A percentile compares a stretch with the other conserved stretches of the same genome.
Conservation (phyloP, 2,797 vertebrate genomes). For the Hyperoplus lanceolatus region DNA sequence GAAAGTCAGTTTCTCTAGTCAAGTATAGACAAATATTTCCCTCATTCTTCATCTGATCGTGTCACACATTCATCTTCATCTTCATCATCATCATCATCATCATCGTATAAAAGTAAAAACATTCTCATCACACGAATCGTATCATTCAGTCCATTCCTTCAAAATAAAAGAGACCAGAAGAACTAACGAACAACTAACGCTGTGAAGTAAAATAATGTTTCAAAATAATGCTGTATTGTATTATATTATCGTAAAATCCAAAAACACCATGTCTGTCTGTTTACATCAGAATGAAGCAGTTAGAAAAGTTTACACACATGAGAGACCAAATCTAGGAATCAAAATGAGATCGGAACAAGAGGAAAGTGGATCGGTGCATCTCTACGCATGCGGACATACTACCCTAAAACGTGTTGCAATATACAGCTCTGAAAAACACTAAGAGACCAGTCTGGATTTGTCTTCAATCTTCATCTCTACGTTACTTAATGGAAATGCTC, state of each 20-base stretch:
- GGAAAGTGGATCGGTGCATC: too few relatives aligned
- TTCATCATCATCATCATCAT: background rate
- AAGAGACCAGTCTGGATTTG: too few relatives aligned
- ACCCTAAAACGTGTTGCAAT: too few relatives aligned
- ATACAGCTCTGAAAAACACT: too few relatives aligned
- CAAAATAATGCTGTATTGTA: background rate
- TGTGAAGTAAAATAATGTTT: background rate
- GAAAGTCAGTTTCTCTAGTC: background rate
- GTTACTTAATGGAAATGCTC: too few relatives aligned
- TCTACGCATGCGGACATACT: too few relatives aligned
- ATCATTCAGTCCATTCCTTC: background rate
- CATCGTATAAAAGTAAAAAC: conserved; percentile 63
- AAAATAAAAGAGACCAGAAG: conserved; percentile 11
- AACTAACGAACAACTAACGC: background rate
- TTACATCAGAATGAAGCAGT: background rate
- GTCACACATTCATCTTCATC: background rate
- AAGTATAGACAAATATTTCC: background rate
- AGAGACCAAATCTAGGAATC: too few relatives aligned
- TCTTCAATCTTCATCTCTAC: too few relatives aligned
- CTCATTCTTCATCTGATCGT: background rate
- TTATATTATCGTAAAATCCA: too few relatives aligned
- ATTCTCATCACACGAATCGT: conserved; percentile 1
- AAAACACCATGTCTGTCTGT: background rate
- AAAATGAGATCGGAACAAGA: too few relatives aligned
- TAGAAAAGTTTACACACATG: background rate